Evolutionary conservation across 2,113 vertebrate genomes (phyloP).

Genomic region (Rhadina sibilatrix): DNA sequence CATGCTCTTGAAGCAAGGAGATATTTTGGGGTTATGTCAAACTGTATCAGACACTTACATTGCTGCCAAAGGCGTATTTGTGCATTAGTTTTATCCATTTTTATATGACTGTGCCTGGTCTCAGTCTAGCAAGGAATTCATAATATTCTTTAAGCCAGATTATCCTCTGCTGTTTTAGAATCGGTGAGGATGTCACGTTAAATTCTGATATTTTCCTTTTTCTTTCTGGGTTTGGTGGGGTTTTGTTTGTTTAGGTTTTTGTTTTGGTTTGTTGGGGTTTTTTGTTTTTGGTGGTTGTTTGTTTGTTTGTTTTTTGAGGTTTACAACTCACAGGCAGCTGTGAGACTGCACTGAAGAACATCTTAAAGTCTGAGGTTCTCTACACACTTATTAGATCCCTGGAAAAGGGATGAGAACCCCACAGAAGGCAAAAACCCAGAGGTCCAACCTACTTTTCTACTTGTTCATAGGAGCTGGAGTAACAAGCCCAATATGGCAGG

Average conservation of each 20-base stretch:
- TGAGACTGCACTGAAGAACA: not conserved
- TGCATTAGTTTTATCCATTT: slow-evolving; percentile 19
- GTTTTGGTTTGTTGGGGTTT: not conserved
- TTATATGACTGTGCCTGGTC: not conserved
- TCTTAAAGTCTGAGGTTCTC: not conserved
- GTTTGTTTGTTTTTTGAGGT: not conserved
- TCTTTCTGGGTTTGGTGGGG: not conserved
- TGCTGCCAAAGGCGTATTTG: not conserved
- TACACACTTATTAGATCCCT: not conserved
- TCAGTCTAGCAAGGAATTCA: not conserved
- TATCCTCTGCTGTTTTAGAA: slow-evolving; percentile 14
- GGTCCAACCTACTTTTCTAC: not conserved
- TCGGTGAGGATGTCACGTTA: not conserved
- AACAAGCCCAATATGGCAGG: accelerated
- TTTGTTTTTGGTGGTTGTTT: not conserved
- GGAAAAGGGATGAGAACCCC: not conserved
- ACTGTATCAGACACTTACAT: not conserved
- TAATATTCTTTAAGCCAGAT: not conserved
- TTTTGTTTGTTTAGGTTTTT: not conserved
- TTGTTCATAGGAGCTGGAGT: not conserved
- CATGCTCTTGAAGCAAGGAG: not conserved
- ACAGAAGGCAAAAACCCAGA: not conserved
- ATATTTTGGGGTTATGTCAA: slow-evolving; percentile 11
- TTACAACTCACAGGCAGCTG: not conserved
- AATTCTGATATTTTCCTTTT: not conserved